Conservation (phyloP, 2,113 vertebrate species). For the Ciconia maguari region DNA sequence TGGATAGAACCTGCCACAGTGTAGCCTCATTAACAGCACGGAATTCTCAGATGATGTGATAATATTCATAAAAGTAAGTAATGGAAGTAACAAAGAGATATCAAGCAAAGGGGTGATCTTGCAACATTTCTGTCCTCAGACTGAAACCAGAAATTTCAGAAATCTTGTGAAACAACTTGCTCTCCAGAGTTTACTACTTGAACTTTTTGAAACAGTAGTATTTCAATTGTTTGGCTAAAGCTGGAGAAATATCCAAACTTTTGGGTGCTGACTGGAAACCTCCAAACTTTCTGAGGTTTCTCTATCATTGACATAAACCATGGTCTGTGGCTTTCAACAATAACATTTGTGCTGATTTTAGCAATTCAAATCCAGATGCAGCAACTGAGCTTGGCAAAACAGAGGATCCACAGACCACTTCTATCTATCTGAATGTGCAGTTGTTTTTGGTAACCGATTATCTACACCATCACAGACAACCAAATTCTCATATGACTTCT, state of each 20-base stretch:
- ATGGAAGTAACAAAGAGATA: neutral
- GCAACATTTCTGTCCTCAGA: neutral
- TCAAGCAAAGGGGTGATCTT: neutral
- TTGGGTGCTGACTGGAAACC: slow-evolving; percentile 43
- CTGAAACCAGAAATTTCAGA: neutral
- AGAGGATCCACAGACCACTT: slow-evolving; percentile 33
- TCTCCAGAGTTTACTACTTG: neutral
- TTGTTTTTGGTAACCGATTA: neutral
- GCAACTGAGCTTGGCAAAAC: slow-evolving; percentile 12
- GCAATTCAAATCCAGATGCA: slow-evolving; percentile 38
- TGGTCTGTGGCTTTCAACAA: slow-evolving; percentile 57
- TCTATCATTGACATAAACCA: slow-evolving; percentile 26
- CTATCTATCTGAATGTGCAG: neutral
- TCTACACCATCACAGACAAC: neutral
- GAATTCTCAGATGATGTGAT: neutral
- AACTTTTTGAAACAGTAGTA: neutral
- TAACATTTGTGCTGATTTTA: slow-evolving; percentile 55
- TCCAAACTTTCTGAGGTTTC: slow-evolving; percentile 47
- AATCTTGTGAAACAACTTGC: neutral
- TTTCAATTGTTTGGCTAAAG: neutral
- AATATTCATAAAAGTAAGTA: neutral
- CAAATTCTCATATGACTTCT: neutral
- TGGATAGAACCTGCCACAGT: neutral
- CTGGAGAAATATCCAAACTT: neutral
- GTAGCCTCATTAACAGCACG: neutral